phyloP scores from a whole-genome alignment of 2,888 invertebrate species.

The Caenorhabditis doughertyi region DNA sequence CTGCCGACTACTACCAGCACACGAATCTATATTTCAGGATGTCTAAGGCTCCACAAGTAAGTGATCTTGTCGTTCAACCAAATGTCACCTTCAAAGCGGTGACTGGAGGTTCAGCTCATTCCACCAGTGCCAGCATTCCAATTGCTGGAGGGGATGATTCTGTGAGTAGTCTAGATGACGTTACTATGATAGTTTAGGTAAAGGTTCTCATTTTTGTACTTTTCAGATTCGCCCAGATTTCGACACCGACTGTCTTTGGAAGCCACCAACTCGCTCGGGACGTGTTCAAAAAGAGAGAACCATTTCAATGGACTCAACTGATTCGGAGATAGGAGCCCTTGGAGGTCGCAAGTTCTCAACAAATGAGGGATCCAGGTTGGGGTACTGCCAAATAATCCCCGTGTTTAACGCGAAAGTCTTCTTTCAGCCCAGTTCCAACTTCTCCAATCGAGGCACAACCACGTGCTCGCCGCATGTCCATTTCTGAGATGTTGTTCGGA shows the following conservation, averaged over 20 bases:
- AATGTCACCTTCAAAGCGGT: constrained; percentile 70
- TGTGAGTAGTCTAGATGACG: constrained; percentile 36
- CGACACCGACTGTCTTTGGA: constrained; percentile 76
- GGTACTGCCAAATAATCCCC: constrained; percentile 22
- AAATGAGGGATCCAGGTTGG: constrained; percentile 51
- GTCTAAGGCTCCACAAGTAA: constrained; percentile 76
- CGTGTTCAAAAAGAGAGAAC: constrained; percentile 64
- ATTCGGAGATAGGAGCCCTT: constrained; percentile 61
- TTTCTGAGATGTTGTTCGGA: constrained; percentile 72
- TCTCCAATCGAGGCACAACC: constrained; percentile 65
- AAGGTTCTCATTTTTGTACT: background rate
- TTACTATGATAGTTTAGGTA: background rate
- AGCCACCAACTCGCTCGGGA: constrained; percentile 61
- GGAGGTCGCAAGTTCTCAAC: constrained; percentile 56
- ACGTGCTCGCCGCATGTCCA: constrained; percentile 69
- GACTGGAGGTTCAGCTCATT: constrained; percentile 52
- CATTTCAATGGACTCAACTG: constrained; percentile 70
- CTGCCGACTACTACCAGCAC: constrained; percentile 43
- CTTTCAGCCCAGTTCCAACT: constrained; percentile 52
- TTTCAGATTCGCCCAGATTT: constrained; percentile 72
- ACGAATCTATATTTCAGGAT: constrained; percentile 70
- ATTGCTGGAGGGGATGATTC: constrained; percentile 56
- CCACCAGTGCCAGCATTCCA: constrained; percentile 55
- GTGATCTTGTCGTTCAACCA: constrained; percentile 72
- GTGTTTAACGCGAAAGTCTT: constrained; percentile 30